These are phyloP conservation scores for Aphelenchoides besseyi DNA, from an alignment of 1,140 invertebrate species.

Conservation along the genomic window DNA sequence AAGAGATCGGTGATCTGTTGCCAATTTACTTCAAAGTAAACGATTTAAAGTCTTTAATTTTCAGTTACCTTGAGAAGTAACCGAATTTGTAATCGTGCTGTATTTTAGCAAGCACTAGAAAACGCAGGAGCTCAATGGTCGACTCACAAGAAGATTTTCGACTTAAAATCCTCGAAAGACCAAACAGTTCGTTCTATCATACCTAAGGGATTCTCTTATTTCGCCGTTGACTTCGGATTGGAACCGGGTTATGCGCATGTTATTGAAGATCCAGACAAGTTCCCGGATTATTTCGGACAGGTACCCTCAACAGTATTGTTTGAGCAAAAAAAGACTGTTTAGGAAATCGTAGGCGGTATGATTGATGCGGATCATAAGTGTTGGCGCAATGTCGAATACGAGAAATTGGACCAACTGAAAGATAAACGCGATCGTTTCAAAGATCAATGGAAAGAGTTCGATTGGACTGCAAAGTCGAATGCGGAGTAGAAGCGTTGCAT, in stretches of 20 bases:
- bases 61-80: too few species aligned
- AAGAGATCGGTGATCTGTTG: conserved; percentile 76
- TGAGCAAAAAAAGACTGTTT: conserved; percentile 36
- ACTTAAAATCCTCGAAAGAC: conserved; percentile 66
- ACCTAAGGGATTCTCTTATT: conserved; percentile 90
- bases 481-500: too few species aligned
- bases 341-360: conserved; percentile 92
- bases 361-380: conserved; percentile 77
- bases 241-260: conserved; percentile 88
- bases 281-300: conserved; percentile 85
- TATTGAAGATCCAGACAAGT: conserved; percentile 84
- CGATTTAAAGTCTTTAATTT: too few species aligned
- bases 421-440: conserved; percentile 72
- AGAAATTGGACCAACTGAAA: conserved; percentile 72
- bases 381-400: conserved; percentile 77
- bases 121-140: conserved; percentile 81
- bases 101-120: conserved; percentile 23
- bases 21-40: conserved; percentile 86
- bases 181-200: conserved; percentile 64
- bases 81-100: too few species aligned
- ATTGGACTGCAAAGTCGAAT: conserved; percentile 65
- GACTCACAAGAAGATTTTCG: conserved; percentile 88
- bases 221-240: conserved; percentile 82
- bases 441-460: conserved; percentile 70
- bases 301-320: too few species aligned